Conservation (phyloP, 2,113 vertebrate genomes). For the Petroica traversi region DNA sequence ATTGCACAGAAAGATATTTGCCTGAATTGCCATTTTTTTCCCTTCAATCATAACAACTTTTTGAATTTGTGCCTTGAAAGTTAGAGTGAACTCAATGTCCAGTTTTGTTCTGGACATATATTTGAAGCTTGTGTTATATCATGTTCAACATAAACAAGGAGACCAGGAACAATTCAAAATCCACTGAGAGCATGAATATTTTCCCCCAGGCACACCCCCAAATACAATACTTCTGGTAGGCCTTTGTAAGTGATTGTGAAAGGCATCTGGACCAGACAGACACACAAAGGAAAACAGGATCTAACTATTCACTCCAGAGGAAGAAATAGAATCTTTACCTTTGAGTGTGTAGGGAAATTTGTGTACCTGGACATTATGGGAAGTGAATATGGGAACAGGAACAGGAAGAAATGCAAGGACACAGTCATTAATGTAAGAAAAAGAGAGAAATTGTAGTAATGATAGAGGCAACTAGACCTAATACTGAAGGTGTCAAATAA, state of each 20-base stretch:
- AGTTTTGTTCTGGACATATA: background rate
- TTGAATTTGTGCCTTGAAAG: conserved; percentile 25
- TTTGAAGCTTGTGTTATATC: conserved; percentile 16
- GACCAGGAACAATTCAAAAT: background rate
- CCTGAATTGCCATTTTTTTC: background rate
- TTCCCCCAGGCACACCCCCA: background rate
- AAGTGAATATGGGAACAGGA: background rate
- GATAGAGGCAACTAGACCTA: background rate
- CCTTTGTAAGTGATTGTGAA: conserved; percentile 23
- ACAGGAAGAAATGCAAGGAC: background rate
- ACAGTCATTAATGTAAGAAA: background rate
- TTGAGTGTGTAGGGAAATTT: background rate
- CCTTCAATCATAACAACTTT: background rate
- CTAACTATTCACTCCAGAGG: background rate
- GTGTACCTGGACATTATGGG: background rate
- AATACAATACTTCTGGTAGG: background rate
- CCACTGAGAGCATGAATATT: background rate
- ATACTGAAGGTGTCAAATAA: background rate
- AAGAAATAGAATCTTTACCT: background rate
- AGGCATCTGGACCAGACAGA: background rate
- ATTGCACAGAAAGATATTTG: background rate
- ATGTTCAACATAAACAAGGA: conserved; percentile 8
- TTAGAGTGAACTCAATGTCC: background rate
- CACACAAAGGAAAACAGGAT: background rate
- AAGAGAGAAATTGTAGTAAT: background rate